Base-by-base conservation (phyloP, 2,888 invertebrate genomes). In the Tiliacea citrago region DNA sequence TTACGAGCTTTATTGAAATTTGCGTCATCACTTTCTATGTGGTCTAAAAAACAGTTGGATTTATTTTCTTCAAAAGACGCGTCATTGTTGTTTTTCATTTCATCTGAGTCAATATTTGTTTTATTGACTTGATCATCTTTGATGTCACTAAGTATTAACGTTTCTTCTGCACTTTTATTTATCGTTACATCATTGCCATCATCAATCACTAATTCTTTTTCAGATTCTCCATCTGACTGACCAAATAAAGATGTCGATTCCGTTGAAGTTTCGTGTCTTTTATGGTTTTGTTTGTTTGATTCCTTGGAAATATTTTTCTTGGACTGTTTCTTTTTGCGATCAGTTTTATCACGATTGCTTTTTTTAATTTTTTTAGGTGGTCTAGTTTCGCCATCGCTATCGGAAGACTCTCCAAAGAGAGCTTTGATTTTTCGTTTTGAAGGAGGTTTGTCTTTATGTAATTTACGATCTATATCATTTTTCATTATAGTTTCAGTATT, bases 341-440 rank as follows among this genome's bases (percentile, higher is more conserved):
- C 87, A 63, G 70, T 86, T 76, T 89, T 87, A 65, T 86, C 72
- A 68, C 79, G 79, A 67, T 88, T 83, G 45, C 82, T 83, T 63
- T 86, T 86, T 89, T 93, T 94, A 7, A 66, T 73, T 88, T 89
- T 93, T 90, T 94, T 94, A 12, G 73, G 55, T 53, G 86, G 81
- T 74, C 87, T 86, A 53, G 73, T 61, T 80, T 95, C 94, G 18
- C 80, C 80, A 45, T 96, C 96, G 81, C 95, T 95, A 9, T 95
- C 96, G 2, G 96, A 96, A 10, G 96, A 96, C 79, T 97, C 97
- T 7, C 97, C 97, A 90, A 97, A 97, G 12, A 97, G 91, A 68
- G 93, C 96, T 91, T 96, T 93, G 29, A 96, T 93, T 94, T 95
- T 96, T 89, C 95, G 92, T 91, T 96, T 94, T 57, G 93, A 91